phyloP scores from a whole-genome alignment of 2,113 vertebrate species.

The Chlorodrepanis virens region DNA sequence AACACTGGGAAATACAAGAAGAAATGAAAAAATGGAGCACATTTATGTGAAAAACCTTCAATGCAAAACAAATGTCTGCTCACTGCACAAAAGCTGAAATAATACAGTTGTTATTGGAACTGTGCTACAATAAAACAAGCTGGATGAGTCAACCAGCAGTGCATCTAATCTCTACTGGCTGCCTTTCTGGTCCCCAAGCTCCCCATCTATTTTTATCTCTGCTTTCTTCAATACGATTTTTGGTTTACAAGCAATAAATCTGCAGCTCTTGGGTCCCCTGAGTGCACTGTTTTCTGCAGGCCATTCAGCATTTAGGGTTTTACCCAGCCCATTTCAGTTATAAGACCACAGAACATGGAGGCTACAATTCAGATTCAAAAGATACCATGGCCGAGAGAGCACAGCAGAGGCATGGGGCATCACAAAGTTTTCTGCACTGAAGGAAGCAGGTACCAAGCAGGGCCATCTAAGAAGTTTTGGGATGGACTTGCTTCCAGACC shows the following conservation, averaged over 20 bases:
- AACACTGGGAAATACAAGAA: slow-evolving; percentile 11
- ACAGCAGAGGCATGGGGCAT: background rate
- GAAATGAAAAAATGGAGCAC: slow-evolving; percentile 43
- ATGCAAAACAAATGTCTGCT: slow-evolving; percentile 60
- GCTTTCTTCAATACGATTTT: slow-evolving; percentile 64
- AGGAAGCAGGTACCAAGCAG: background rate
- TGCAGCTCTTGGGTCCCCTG: slow-evolving; percentile 26
- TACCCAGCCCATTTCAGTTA: background rate
- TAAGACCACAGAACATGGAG: background rate
- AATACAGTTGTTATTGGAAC: slow-evolving; percentile 67
- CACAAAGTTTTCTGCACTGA: background rate
- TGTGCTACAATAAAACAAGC: slow-evolving; percentile 61
- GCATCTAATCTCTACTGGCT: slow-evolving; percentile 74
- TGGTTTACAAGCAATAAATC: slow-evolving; percentile 70
- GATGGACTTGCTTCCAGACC: background rate
- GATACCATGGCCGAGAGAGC: background rate
- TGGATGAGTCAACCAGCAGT: slow-evolving; percentile 64
- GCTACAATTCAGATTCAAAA: background rate
- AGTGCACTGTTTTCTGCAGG: slow-evolving; percentile 46
- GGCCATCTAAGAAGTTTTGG: background rate
- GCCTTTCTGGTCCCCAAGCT: slow-evolving; percentile 61
- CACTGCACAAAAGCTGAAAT: slow-evolving; percentile 56
- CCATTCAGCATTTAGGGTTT: slow-evolving; percentile 42
- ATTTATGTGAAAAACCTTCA: slow-evolving; percentile 50
- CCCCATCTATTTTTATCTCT: slow-evolving; percentile 69